A percentile compares a stretch with the other conserved stretches of the same genome.
phyloP scores from a whole-genome alignment of 1,140 invertebrate species.

The Drosophila micromelanica region DNA sequence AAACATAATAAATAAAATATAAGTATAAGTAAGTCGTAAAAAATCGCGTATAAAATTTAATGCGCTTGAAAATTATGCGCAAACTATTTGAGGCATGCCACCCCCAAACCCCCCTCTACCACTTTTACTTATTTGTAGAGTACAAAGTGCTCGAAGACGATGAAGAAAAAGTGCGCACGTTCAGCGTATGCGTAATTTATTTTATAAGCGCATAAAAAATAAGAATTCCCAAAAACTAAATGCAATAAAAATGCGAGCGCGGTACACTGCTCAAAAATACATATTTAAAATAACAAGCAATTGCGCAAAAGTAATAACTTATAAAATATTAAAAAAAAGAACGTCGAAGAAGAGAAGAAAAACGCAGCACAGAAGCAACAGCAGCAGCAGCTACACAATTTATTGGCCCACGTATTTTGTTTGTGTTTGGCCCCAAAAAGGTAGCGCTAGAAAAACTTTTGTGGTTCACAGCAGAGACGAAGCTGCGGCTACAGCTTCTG shows the following conservation, averaged over 20 bases:
- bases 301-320: constrained; percentile 79
- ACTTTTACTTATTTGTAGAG: constrained; percentile 11
- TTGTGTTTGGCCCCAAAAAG: constrained; percentile 63
- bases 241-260: constrained; percentile 72
- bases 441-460: constrained; percentile 73
- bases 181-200: constrained; percentile 76
- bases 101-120: not conserved
- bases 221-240: constrained; percentile 70
- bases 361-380: constrained; percentile 9
- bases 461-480: constrained; percentile 29
- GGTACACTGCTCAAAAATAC: constrained; percentile 39
- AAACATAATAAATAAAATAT: constrained; percentile 79
- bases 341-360: not conserved
- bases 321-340: constrained; percentile 67
- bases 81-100: constrained; percentile 71
- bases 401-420: constrained; percentile 75
- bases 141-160: constrained; percentile 15
- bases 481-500: constrained; percentile 23
- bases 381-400: constrained; percentile 53
- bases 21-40: constrained; percentile 71
- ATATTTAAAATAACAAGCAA: constrained; percentile 66
- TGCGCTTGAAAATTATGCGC: constrained; percentile 78
- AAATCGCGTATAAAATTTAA: constrained; percentile 77
- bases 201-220: constrained; percentile 77
- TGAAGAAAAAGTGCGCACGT: constrained; percentile 41